phyloP scores from a whole-genome alignment of 2,888 invertebrate species.

The Glaucopsyche alexis region DNA sequence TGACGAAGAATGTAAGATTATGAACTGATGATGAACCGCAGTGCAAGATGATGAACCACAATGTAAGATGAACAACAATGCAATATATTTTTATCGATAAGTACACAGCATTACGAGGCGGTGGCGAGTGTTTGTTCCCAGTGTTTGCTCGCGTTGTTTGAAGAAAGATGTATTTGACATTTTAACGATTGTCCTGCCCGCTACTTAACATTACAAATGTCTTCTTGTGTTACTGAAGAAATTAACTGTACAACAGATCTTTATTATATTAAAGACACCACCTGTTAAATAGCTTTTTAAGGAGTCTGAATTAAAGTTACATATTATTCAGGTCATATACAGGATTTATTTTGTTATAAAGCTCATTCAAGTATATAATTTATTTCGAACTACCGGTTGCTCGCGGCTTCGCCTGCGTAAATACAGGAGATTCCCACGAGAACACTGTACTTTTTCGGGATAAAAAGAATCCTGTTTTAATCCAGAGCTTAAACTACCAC shows the following conservation, averaged over 20 bases:
- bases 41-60: neutral
- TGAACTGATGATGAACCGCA: too few species aligned
- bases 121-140: conserved; percentile 32
- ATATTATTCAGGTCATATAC: too few species aligned
- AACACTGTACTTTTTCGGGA: too few species aligned
- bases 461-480: too few species aligned
- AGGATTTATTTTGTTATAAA: too few species aligned
- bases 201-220: conserved; percentile 36
- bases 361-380: too few species aligned
- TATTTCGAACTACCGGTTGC: too few species aligned
- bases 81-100: conserved; percentile 12
- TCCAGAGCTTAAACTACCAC: too few species aligned
- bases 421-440: too few species aligned
- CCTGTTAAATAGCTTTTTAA: neutral
- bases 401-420: too few species aligned
- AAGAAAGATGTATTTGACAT: conserved; percentile 41
- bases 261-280: neutral
- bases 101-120: conserved; percentile 9
- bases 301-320: neutral
- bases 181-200: conserved; percentile 38
- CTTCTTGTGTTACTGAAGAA: conserved; percentile 26
- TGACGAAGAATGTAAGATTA: too few species aligned
- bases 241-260: conserved; percentile 18
- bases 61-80: conserved; percentile 3
- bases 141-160: conserved; percentile 42